Evolutionary conservation across 2,888 invertebrate species (phyloP), one percentile per base, ranked within the genome.

Genomic region (Teleiodes luculella): DNA sequence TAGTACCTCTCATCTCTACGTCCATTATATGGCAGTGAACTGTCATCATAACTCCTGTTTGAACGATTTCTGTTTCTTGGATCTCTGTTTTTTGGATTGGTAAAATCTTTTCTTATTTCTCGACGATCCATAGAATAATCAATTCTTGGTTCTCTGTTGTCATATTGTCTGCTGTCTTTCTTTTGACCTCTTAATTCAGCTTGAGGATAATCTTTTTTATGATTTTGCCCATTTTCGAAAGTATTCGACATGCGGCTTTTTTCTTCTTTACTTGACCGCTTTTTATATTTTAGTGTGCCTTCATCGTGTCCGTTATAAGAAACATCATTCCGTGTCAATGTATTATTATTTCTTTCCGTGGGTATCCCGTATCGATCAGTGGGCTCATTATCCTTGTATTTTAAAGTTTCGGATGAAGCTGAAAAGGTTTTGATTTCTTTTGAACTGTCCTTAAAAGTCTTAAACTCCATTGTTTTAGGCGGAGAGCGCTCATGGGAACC

Each of bases 401-500:
- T 90, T 18, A 90, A 67, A 3, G 89, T 90, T 72, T 90, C 90
- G 39, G 90, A 90, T 53, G 90, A 90, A 20, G 88, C 90, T 43
- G 90, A 88, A 64, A 89, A 90, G 45, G 86, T 78, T 75, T 90
- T 87, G 1, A 90, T 75, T 70, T 90, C 90, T 65, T 90, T 89
- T 36, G 88, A 83, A 57, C 72, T 86, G 54, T 90, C 90, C 72
- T 90, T 90, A 55, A 90, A 90, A 1, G 90, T 90, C 75, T 90
- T 90, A 36, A 90, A 90, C 64, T 90, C 89, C 87, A 89, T 86
- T 2, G 78, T 72, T 72, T 88, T 87, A 8, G 86, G 78, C 20
- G 87, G 83, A 51, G 81, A 80, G 35, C 82, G 75, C 56, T 89
- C 89, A 55, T 83, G 85, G 2, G 86, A 75, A 13, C 78, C 62